Evolutionary conservation across 2,888 invertebrate genomes (phyloP), one percentile per base, ranked within the genome.

Genomic region (Proisotoma minuta): DNA sequence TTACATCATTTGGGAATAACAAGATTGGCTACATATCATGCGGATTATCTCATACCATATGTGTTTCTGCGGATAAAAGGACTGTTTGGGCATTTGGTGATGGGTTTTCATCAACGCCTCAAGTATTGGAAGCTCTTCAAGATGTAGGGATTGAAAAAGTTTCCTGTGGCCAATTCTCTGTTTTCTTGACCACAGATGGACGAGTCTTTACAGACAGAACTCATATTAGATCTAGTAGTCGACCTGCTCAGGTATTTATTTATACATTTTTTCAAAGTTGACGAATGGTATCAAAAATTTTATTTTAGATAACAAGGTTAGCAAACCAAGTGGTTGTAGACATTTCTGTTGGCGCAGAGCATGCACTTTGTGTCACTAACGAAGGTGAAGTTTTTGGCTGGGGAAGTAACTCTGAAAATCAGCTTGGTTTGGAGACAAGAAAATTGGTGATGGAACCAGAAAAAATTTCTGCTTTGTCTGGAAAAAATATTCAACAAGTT

Each of bases 11-110:
- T 53, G 81, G 81, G 48, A 78, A 78, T n/a, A 77, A 79, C 68
- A 78, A 79, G 68, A 77, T 84, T 62, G 82, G 82, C 8, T 79
- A 78, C 39, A 64, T 69, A 10, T 80, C 85, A 5, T 85, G 85
- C 76, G 85, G 85, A 1, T 76, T 85, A 57, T 84, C 84, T 73
- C 85, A 85, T 75, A 84, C 84, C 0, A 79, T 84, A 27, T 84
- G 84, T 75, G 78, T 84, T 23, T 82, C 83, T 1, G 73, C 76
- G 2, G 84, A 85, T 75, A 84, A 84, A 1, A 77, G 78, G 71
- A 79, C 77, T 1, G 83, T 84, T 0, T 85, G 84, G 84, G 80
- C 83, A 0, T 85, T 84, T 77, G 85, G 85, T 3, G 85, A 85
- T 76, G 84, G 84, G 1, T 84, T 84, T 73, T 83, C 82, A 75